phyloP scores from a whole-genome alignment of 1,140 invertebrate species.

The Lethocerus indicus region DNA sequence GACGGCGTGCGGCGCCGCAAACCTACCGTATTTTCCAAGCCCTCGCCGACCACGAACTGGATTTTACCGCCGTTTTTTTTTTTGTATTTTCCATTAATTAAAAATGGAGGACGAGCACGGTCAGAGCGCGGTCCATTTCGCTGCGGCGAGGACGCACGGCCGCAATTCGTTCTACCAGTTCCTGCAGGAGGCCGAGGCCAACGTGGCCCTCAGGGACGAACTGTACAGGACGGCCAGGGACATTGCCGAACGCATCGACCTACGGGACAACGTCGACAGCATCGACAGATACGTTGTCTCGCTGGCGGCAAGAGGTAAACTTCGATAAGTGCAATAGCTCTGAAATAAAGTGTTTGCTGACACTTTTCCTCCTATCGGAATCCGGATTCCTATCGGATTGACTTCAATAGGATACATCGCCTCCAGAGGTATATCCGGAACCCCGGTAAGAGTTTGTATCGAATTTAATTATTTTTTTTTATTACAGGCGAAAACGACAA shows the following conservation, averaged over 20 bases:
- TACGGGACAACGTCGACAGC: conserved; percentile 59
- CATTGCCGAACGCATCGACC: conserved; percentile 57
- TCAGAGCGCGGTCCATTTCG: conserved; percentile 77
- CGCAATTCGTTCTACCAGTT: conserved; percentile 57
- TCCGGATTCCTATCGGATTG: too few relatives aligned
- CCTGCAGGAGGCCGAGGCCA: conserved; percentile 57
- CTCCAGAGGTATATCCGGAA: too few relatives aligned
- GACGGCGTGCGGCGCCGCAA: too few relatives aligned
- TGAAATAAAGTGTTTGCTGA: too few relatives aligned
- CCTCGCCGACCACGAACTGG: not conserved
- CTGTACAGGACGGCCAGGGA: conserved; percentile 72
- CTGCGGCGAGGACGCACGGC: conserved; percentile 55
- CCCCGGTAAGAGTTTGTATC: too few relatives aligned
- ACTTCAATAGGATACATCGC: not conserved
- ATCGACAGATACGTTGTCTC: conserved; percentile 65
- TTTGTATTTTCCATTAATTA: not conserved
- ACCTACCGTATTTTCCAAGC: too few relatives aligned
- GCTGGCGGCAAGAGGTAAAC: conserved; percentile 51
- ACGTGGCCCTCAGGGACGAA: conserved; percentile 60
- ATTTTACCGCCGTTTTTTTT: not conserved
- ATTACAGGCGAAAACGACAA: conserved; percentile 51
- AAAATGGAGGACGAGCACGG: conserved; percentile 59
- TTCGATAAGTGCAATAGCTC: not conserved
- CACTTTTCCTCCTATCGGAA: too few relatives aligned
- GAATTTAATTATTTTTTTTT: conserved; percentile 6